Conservation (phyloP, 2,888 invertebrate genomes). For the Latrodectus hesperus region DNA sequence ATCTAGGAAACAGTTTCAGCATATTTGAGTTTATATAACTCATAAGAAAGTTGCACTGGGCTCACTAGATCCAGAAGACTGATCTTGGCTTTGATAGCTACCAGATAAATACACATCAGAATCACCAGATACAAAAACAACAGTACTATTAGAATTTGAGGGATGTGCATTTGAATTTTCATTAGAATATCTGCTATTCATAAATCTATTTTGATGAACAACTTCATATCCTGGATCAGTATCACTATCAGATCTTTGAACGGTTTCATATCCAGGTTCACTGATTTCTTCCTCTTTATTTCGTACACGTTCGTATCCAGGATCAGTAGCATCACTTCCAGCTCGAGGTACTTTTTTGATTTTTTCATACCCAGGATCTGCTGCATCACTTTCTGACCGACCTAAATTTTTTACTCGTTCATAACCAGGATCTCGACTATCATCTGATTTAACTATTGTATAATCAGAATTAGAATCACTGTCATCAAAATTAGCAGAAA, state of each 20-base stretch:
- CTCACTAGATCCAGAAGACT: slow-evolving; percentile 23
- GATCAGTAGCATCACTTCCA: slow-evolving; percentile 67
- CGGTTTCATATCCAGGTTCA: slow-evolving; percentile 68
- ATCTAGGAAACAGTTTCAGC: too few relatives aligned
- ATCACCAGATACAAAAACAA: slow-evolving; percentile 61
- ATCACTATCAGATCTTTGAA: slow-evolving; percentile 64
- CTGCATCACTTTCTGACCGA: slow-evolving; percentile 61
- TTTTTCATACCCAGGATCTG: slow-evolving; percentile 69
- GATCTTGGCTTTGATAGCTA: background rate
- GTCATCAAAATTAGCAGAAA: slow-evolving; percentile 48
- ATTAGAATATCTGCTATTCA: slow-evolving; percentile 31
- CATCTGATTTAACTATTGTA: slow-evolving; percentile 61
- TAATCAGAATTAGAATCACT: slow-evolving; percentile 64
- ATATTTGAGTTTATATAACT: background rate
- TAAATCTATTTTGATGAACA: slow-evolving; percentile 46
- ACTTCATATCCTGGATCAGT: slow-evolving; percentile 68
- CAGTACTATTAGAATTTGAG: slow-evolving; percentile 46
- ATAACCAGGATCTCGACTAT: slow-evolving; percentile 48
- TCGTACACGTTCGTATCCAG: slow-evolving; percentile 65
- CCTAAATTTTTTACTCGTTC: slow-evolving; percentile 60
- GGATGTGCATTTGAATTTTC: background rate
- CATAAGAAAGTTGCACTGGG: slow-evolving; percentile 54
- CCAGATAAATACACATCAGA: slow-evolving; percentile 21
- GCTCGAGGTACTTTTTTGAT: slow-evolving; percentile 58
- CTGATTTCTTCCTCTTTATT: slow-evolving; percentile 43